phyloP scores from a whole-genome alignment of 2,888 invertebrate species.

The Pammene fasciana region DNA sequence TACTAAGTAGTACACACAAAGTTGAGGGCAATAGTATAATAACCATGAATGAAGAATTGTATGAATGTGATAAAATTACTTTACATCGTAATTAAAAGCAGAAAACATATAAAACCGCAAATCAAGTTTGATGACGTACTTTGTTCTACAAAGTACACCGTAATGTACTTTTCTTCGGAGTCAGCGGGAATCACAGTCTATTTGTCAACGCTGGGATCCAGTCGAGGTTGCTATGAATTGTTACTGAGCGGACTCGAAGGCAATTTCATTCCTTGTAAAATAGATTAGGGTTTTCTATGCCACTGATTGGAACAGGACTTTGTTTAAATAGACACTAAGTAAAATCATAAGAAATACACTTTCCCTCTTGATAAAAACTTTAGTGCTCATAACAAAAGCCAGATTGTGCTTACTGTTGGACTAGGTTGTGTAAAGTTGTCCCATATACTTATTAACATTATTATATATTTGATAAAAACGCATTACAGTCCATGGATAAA shows the following conservation, averaged over 20 bases:
- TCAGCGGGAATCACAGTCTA: conserved; percentile 48
- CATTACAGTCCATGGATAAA: too few relatives aligned
- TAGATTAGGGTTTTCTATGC: conserved; percentile 13
- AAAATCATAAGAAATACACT: background rate
- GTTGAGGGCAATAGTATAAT: too few relatives aligned
- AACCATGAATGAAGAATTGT: too few relatives aligned
- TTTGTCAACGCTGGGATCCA: conserved; percentile 45
- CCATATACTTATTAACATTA: too few relatives aligned
- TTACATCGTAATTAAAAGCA: too few relatives aligned
- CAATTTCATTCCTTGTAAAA: conserved; percentile 28
- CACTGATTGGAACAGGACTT: conserved; percentile 9
- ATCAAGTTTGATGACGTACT: conserved; percentile 25
- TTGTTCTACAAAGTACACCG: conserved; percentile 32
- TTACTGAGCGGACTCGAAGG: conserved; percentile 27
- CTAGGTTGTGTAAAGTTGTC: too few relatives aligned
- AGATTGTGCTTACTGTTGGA: too few relatives aligned
- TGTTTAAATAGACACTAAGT: conserved; percentile 7
- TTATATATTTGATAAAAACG: too few relatives aligned
- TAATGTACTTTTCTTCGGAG: conserved; percentile 50
- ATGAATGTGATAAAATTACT: too few relatives aligned
- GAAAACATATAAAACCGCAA: background rate
- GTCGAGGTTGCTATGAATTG: conserved; percentile 31
- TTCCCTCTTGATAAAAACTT: background rate
- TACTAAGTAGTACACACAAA: too few relatives aligned
- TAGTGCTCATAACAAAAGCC: too few relatives aligned